Conservation (phyloP, 2,113 vertebrate genomes). For the Syrrhaptes paradoxus region DNA sequence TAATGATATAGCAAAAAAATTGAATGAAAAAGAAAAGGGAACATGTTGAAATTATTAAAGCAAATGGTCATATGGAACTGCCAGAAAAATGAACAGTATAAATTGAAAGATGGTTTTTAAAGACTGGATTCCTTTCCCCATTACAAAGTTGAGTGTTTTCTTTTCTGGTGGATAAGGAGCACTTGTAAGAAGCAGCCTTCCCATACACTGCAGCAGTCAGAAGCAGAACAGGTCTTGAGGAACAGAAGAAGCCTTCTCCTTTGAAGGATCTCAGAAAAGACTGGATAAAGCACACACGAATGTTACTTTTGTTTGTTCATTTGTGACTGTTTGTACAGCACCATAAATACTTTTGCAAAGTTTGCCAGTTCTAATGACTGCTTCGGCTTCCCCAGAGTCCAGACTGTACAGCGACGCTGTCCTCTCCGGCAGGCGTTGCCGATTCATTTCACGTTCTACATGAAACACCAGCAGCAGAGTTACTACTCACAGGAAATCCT, state of each 20-base stretch:
- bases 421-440: background rate
- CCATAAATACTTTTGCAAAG: background rate
- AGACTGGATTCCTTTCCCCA: background rate
- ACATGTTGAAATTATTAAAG: conserved; percentile 33
- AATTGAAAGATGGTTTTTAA: conserved; percentile 9
- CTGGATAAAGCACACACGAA: background rate
- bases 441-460: background rate
- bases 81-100: background rate
- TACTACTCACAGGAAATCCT: background rate
- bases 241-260: background rate
- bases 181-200: background rate
- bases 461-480: background rate
- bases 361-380: background rate
- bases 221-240: background rate
- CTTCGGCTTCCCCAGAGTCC: background rate
- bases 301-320: background rate
- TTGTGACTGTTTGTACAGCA: background rate
- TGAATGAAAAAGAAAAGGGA: background rate
- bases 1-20: background rate
- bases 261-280: background rate
- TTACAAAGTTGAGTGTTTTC: background rate
- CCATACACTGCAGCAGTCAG: background rate
- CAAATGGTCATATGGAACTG: background rate
- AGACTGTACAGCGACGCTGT: background rate
- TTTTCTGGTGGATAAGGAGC: background rate